A percentile compares a stretch with the other conserved stretches of the same genome.
These are phyloP conservation scores for Sciurus vulgaris DNA, from an alignment of 2,797 vertebrate genomes.

Conservation along the genomic window DNA sequence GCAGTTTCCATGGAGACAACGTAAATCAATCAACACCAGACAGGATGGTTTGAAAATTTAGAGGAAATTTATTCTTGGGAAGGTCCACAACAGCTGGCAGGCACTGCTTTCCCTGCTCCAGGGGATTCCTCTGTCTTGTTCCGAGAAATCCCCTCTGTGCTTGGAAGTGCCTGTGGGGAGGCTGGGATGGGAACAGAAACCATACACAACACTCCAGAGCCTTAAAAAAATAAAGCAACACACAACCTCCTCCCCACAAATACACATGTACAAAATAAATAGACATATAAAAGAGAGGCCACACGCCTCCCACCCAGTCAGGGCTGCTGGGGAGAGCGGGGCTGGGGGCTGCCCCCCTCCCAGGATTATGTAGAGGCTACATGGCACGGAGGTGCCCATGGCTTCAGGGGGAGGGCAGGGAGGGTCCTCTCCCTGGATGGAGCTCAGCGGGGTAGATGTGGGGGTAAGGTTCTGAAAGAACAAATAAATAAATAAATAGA, in stretches of 20 bases:
- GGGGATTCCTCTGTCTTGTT: slow-evolving; percentile 26
- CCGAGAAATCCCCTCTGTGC: slow-evolving; percentile 64
- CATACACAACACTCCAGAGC: slow-evolving; percentile 76
- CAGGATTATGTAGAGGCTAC: not conserved
- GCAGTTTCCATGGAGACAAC: not conserved
- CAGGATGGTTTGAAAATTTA: slow-evolving; percentile 78
- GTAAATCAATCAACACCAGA: slow-evolving; percentile 33
- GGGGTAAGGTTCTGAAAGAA: not conserved
- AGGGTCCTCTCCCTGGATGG: not conserved
- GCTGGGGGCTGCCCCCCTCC: not conserved
- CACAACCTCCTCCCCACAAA: slow-evolving; percentile 74
- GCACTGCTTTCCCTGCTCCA: slow-evolving; percentile 36
- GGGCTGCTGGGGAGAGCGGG: not conserved
- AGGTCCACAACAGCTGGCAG: slow-evolving; percentile 72
- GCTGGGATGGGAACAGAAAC: slow-evolving; percentile 60
- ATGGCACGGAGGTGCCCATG: not conserved
- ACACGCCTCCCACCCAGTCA: not conserved
- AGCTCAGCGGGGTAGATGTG: not conserved
- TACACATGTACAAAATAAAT: slow-evolving; percentile 78
- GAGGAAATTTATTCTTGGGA: slow-evolving; percentile 83
- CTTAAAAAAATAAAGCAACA: slow-evolving; percentile 85
- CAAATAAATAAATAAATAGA: slow-evolving; percentile 80
- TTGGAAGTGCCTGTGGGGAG: slow-evolving; percentile 48
- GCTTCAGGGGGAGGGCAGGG: not conserved
- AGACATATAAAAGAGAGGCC: slow-evolving; percentile 72